Percentiles rank a stretch among this genome's conserved stretches.
These are phyloP conservation scores for Macrobrachium nipponense DNA, from an alignment of 1,140 invertebrate genomes.

Conservation along the genomic window DNA sequence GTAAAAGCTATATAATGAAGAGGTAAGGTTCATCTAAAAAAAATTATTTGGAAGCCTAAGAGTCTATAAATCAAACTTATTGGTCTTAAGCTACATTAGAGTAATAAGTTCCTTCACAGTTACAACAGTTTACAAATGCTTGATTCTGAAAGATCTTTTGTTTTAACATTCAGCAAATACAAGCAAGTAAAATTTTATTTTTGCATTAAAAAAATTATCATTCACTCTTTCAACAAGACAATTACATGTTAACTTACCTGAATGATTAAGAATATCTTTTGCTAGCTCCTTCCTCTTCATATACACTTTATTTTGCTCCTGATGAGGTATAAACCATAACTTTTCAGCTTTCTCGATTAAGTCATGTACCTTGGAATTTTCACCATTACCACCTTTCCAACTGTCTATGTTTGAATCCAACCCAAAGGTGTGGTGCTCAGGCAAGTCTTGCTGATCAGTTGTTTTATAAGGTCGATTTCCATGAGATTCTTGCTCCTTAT, in stretches of 20 bases:
- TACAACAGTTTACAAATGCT: too few relatives aligned
- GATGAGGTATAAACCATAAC: conserved; percentile 45
- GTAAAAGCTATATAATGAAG: too few relatives aligned
- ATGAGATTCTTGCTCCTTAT: conserved; percentile 3
- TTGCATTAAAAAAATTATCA: too few relatives aligned
- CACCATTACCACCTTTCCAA: not conserved
- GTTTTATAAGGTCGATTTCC: not conserved
- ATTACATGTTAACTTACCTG: conserved; percentile 15
- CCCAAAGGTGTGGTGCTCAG: not conserved
- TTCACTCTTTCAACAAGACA: not conserved
- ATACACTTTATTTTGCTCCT: conserved; percentile 41
- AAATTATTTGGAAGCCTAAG: too few relatives aligned
- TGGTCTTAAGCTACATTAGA: too few relatives aligned
- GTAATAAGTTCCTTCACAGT: too few relatives aligned
- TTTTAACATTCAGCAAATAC: too few relatives aligned
- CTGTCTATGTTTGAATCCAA: not conserved
- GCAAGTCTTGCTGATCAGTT: not conserved
- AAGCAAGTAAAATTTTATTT: too few relatives aligned
- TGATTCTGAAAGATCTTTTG: too few relatives aligned
- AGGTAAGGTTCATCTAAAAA: too few relatives aligned
- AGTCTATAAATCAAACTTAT: too few relatives aligned
- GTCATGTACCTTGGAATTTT: conserved; percentile 20
- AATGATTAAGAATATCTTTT: conserved; percentile 30
- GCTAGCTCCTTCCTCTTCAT: conserved; percentile 44
- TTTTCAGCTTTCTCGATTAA: conserved; percentile 28